Conservation (phyloP, 2,797 vertebrate genomes). For the Chelon auratus region DNA sequence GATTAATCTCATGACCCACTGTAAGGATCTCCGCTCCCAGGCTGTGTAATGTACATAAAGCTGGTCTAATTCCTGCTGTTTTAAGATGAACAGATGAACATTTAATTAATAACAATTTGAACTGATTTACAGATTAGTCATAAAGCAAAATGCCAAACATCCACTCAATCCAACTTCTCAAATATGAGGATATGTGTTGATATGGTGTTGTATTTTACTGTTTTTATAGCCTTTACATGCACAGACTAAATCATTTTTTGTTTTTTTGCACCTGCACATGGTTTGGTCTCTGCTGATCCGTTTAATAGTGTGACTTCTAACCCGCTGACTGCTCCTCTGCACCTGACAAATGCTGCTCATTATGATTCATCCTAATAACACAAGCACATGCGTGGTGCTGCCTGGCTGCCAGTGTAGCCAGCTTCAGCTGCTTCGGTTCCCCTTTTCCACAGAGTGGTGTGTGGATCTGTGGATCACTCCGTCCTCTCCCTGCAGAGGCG, state of each 20-base stretch:
- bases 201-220: not conserved
- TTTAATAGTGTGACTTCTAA: slow-evolving; percentile 9
- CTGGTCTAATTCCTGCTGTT: not conserved
- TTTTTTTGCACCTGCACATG: slow-evolving; percentile 12
- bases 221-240: too few relatives aligned
- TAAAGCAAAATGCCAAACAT: too few relatives aligned
- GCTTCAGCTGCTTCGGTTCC: not conserved
- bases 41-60: not conserved
- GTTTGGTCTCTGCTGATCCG: slow-evolving; percentile 22
- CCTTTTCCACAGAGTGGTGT: not conserved
- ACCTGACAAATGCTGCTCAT: slow-evolving; percentile 38
- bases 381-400: not conserved
- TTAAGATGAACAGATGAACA: too few relatives aligned
- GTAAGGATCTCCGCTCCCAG: not conserved
- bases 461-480: slow-evolving; percentile 4
- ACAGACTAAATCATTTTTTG: too few relatives aligned
- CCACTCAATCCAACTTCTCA: too few relatives aligned
- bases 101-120: too few relatives aligned
- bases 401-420: not conserved
- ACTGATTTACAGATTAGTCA: too few relatives aligned
- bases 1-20: not conserved
- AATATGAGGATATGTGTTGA: not conserved
- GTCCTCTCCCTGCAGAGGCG: slow-evolving; percentile 14
- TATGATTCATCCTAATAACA: slow-evolving; percentile 17
- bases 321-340: slow-evolving; percentile 6